Percentiles rank a stretch among this genome's conserved stretches.
Evolutionary conservation across 1,140 invertebrate genomes (phyloP).

Genomic region (Gryllus bimaculatus): DNA sequence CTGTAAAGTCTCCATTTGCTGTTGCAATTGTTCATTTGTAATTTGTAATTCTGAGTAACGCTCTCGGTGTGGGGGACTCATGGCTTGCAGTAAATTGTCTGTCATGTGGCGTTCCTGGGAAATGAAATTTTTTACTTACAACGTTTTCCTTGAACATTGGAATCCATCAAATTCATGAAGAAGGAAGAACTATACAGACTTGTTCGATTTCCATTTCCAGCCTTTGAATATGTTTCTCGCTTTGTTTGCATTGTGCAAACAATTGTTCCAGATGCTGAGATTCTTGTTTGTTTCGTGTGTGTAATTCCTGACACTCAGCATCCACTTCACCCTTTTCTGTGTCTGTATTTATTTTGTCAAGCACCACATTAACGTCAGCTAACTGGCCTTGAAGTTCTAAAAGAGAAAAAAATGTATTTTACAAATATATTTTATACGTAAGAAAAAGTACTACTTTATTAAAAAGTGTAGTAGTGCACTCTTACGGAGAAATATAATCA

Average conservation of each 20-base stretch:
- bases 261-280: slow-evolving; percentile 50
- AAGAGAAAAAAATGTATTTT: background rate
- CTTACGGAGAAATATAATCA: too few relatives aligned
- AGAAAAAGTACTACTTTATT: too few relatives aligned
- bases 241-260: slow-evolving; percentile 53
- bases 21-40: slow-evolving; percentile 43
- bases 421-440: too few relatives aligned
- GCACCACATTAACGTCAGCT: slow-evolving; percentile 65
- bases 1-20: slow-evolving; percentile 50
- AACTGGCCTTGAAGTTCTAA: slow-evolving; percentile 61
- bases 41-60: slow-evolving; percentile 43
- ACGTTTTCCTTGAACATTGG: too few relatives aligned
- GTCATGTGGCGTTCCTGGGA: slow-evolving; percentile 46
- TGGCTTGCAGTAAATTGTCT: slow-evolving; percentile 49
- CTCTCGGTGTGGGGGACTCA: slow-evolving; percentile 41
- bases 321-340: slow-evolving; percentile 51
- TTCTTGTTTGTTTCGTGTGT: slow-evolving; percentile 47
- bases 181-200: slow-evolving; percentile 18
- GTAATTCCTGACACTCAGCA: slow-evolving; percentile 47
- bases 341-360: slow-evolving; percentile 57
- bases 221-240: slow-evolving; percentile 54
- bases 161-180: too few relatives aligned
- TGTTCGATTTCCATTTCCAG: slow-evolving; percentile 59
- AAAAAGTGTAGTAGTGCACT: too few relatives aligned
- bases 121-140: background rate